A percentile compares a stretch with the other conserved stretches of the same genome.
Evolutionary conservation across 2,888 invertebrate genomes (phyloP).

Genomic region (Agriopis leucophaearia): DNA sequence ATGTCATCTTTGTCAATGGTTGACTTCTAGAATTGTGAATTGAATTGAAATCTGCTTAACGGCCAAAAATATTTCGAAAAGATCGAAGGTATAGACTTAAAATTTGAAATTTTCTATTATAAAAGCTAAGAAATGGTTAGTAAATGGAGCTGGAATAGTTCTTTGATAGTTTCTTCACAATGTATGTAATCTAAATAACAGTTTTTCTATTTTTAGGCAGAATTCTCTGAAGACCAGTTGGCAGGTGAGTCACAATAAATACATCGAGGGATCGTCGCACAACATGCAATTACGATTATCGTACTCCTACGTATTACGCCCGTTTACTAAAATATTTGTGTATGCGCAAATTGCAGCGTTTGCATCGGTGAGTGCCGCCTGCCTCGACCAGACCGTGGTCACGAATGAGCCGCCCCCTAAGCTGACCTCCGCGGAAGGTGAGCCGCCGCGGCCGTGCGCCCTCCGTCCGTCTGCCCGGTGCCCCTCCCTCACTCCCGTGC

Average conservation of each 20-base stretch:
- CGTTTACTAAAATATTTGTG: not conserved
- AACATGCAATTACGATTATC: not conserved
- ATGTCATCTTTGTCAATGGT: no score
- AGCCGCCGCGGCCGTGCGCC: not conserved
- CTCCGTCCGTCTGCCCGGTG: not conserved
- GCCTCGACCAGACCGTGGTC: slow-evolving; percentile 85
- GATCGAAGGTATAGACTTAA: not conserved
- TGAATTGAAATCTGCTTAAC: no score
- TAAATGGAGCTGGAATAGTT: not conserved
- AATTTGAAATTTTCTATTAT: not conserved
- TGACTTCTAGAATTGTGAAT: no score
- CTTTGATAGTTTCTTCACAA: not conserved
- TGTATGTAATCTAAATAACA: not conserved
- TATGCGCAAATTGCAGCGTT: slow-evolving; percentile 20
- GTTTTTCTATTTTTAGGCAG: slow-evolving; percentile 88
- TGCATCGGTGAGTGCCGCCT: slow-evolving; percentile 34
- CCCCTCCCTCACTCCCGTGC: not conserved
- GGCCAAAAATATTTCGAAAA: slow-evolving; percentile 8
- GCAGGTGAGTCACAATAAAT: slow-evolving; percentile 92
- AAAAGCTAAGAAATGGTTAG: slow-evolving; percentile 20
- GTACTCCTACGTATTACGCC: no score
- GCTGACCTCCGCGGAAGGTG: slow-evolving; percentile 92
- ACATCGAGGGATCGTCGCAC: not conserved
- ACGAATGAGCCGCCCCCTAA: slow-evolving; percentile 91
- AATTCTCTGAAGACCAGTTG: slow-evolving; percentile 96